Conservation (phyloP, 1,140 invertebrate genomes). For the Trichonephila clavipes region DNA sequence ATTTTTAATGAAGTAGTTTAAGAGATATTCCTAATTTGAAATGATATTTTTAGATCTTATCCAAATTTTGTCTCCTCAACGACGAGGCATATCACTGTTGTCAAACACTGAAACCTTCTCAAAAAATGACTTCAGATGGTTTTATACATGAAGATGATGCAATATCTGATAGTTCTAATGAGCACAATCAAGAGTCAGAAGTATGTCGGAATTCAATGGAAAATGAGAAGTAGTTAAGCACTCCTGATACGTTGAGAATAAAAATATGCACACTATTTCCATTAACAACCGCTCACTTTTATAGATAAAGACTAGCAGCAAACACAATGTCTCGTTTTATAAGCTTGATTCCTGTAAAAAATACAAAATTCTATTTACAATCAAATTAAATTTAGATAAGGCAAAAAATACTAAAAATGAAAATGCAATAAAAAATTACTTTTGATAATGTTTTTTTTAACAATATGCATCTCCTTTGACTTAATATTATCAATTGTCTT, state of each 20-base stretch:
- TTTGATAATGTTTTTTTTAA: too few relatives aligned
- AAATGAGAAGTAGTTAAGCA: too few relatives aligned
- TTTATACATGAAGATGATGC: background rate
- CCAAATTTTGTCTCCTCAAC: slow-evolving; percentile 61
- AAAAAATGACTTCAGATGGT: background rate
- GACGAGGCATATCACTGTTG: slow-evolving; percentile 65
- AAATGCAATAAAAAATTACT: too few relatives aligned
- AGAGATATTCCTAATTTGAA: background rate
- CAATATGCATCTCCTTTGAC: too few relatives aligned
- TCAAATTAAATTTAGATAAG: too few relatives aligned
- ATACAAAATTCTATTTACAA: slow-evolving; percentile 14
- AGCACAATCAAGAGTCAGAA: background rate
- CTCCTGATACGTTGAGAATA: too few relatives aligned
- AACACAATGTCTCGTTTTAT: slow-evolving; percentile 99
- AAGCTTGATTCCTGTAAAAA: slow-evolving; percentile 86
- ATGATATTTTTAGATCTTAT: slow-evolving; percentile 37
- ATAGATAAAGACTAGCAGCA: slow-evolving; percentile 98
- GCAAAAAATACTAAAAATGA: too few relatives aligned
- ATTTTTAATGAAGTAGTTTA: background rate
- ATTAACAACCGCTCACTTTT: slow-evolving; percentile 79
- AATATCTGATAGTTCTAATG: background rate
- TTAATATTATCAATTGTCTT: too few relatives aligned
- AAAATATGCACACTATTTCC: background rate
- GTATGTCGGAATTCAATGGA: background rate
- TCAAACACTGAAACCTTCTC: slow-evolving; percentile 75